A percentile compares a stretch with the other conserved stretches of the same genome.
These are phyloP conservation scores for Pelagia noctiluca DNA, from an alignment of 30 jellyfish, hydroid and myxozoan genomes.

Conservation along the genomic window DNA sequence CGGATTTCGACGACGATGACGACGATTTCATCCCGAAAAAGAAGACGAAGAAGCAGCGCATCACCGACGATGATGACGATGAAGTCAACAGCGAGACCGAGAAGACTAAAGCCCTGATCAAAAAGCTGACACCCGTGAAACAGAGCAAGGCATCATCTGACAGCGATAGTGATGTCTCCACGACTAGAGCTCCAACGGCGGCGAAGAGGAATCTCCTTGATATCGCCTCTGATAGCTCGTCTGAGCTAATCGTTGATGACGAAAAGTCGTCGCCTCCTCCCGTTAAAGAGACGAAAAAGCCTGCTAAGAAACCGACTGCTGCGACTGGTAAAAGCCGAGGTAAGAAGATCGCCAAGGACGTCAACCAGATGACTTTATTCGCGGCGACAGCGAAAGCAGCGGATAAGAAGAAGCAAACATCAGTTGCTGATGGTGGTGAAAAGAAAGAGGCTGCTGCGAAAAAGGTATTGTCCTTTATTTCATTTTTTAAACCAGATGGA, in stretches of 20 bases:
- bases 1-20: constrained; percentile 48
- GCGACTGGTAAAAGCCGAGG: constrained; percentile 7
- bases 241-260: constrained; percentile 25
- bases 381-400: constrained; percentile 46
- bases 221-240: not conserved
- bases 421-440: constrained; percentile 12
- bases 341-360: constrained; percentile 16
- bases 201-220: constrained; percentile 10
- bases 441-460: constrained; percentile 8
- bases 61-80: constrained; percentile 54
- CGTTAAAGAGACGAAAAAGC: constrained; percentile 1
- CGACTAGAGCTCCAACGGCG: constrained; percentile 11
- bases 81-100: constrained; percentile 84
- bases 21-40: constrained; percentile 50
- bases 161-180: not conserved
- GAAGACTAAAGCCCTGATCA: constrained; percentile 77
- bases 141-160: constrained; percentile 30
- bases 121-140: constrained; percentile 80
- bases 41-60: constrained; percentile 8
- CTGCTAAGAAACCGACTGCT: not conserved
- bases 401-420: constrained; percentile 30
- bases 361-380: constrained; percentile 45
- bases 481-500: not conserved
- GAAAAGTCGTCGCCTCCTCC: constrained; percentile 62
- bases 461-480: not conserved